Conservation (phyloP, 2,797 vertebrate genomes). For the Hybognathus amarus region DNA sequence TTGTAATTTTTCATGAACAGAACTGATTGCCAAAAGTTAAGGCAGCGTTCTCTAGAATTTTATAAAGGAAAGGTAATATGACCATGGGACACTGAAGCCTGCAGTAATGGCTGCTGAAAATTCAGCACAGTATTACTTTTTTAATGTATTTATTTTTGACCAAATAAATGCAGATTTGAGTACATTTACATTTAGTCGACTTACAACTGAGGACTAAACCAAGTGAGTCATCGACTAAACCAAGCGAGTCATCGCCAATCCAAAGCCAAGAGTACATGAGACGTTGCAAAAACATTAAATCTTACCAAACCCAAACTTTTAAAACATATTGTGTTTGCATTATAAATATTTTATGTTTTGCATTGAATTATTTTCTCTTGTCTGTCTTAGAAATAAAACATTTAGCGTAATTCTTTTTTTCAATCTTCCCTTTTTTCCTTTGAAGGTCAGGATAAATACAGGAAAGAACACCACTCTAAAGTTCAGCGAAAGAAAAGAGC, state of each 20-base stretch:
- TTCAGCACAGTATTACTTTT: no score
- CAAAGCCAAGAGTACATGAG: no score
- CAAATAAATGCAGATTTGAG: background rate
- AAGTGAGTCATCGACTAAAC: no score
- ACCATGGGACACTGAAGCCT: background rate
- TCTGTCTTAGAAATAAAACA: background rate
- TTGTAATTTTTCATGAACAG: no score
- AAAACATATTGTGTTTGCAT: background rate
- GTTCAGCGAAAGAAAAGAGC: conserved; percentile 96
- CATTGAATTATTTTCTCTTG: background rate
- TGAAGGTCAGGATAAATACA: conserved; percentile 97
- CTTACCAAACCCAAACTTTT: background rate
- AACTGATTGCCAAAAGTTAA: no score
- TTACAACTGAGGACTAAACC: no score
- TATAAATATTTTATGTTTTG: background rate
- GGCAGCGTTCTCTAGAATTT: no score
- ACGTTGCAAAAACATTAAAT: background rate
- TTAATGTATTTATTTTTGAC: background rate
- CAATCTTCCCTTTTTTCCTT: background rate
- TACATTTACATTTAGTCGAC: no score
- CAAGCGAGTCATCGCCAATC: no score
- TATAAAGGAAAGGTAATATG: no score
- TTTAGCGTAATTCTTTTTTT: background rate
- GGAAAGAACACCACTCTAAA: conserved; percentile 97
- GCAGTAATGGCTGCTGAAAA: background rate